Percentiles rank a stretch among this genome's conserved stretches.
These are phyloP conservation scores for Invenusta paracnida DNA, from an alignment of 2,888 invertebrate genomes.

Conservation along the genomic window DNA sequence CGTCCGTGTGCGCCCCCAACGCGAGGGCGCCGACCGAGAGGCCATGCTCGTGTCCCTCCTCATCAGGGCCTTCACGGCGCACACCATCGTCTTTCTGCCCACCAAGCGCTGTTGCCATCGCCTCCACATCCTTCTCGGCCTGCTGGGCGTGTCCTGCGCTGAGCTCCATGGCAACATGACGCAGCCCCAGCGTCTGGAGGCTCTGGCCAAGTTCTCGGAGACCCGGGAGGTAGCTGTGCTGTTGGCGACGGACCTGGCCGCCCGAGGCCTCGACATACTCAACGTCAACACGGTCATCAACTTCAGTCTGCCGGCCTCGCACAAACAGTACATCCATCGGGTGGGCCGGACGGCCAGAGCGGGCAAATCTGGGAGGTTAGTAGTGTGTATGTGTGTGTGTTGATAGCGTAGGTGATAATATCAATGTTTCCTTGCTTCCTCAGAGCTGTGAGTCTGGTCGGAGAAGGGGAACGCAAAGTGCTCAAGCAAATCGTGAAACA, in stretches of 20 bases:
- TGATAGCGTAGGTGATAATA: background rate
- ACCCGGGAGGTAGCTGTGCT: constrained; percentile 62
- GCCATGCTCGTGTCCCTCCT: constrained; percentile 73
- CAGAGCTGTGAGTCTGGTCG: constrained; percentile 82
- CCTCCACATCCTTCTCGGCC: constrained; percentile 80
- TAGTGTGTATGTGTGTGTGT: background rate
- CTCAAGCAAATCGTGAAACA: constrained; percentile 81
- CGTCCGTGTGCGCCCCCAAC: constrained; percentile 76
- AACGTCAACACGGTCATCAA: constrained; percentile 89
- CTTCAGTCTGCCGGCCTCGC: constrained; percentile 73
- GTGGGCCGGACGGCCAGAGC: constrained; percentile 94
- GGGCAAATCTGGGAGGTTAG: constrained; percentile 72
- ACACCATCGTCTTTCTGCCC: constrained; percentile 88
- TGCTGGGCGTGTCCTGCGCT: constrained; percentile 78
- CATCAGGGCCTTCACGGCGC: constrained; percentile 80
- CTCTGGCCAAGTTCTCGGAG: constrained; percentile 34
- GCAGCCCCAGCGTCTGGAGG: constrained; percentile 68
- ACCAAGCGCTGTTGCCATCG: constrained; percentile 92
- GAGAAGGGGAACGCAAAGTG: constrained; percentile 81
- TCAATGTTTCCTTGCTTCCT: constrained; percentile 36
- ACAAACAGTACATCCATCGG: constrained; percentile 85
- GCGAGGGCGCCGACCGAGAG: constrained; percentile 75
- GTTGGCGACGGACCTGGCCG: constrained; percentile 89
- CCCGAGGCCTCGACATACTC: constrained; percentile 89
- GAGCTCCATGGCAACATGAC: constrained; percentile 92